phyloP scores from a whole-genome alignment of 2,888 invertebrate genomes.

The Conus canariensis region DNA sequence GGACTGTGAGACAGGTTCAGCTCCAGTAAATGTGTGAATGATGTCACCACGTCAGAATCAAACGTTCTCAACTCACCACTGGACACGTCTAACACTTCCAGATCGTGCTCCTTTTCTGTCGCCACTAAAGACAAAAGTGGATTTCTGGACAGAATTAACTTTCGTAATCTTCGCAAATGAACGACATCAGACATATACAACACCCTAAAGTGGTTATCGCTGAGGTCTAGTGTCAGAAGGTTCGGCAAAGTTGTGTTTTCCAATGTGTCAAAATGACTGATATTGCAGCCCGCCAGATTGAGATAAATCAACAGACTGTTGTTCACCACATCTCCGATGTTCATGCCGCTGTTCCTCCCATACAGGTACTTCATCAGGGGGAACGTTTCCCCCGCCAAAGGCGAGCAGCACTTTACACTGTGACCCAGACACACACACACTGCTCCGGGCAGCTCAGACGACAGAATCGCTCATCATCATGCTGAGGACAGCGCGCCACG shows the following conservation, averaged over 20 bases:
- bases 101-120: neutral
- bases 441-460: neutral
- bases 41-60: neutral
- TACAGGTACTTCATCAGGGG: neutral
- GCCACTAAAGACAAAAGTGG: neutral
- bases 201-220: neutral
- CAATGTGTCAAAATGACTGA: neutral
- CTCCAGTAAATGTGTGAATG: neutral
- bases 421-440: neutral
- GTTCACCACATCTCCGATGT: neutral
- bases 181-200: neutral
- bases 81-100: neutral
- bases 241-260: neutral
- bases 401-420: neutral
- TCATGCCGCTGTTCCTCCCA: neutral
- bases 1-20: slow-evolving; percentile 16
- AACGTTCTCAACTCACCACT: neutral
- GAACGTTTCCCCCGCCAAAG: neutral
- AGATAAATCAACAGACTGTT: slow-evolving; percentile 4
- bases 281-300: neutral
- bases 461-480: slow-evolving; percentile 20
- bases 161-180: neutral
- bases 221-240: neutral
- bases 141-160: neutral
- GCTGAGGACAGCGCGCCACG: neutral